Evolutionary conservation across 2,888 invertebrate genomes (phyloP).

Genomic region (Torymus auratus): DNA sequence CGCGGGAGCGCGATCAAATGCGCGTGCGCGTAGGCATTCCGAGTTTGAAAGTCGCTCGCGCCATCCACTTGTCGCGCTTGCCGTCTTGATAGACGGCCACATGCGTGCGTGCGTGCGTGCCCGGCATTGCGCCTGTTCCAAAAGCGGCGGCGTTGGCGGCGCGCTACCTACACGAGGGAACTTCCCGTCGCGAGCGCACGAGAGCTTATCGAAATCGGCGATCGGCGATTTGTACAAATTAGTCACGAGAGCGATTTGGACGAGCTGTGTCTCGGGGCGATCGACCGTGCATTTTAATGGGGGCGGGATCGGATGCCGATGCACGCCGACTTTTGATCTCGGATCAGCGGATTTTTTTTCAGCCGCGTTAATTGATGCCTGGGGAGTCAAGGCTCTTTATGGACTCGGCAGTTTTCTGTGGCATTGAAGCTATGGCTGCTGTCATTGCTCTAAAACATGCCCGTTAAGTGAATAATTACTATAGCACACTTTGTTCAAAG

Average conservation of each 20-base stretch:
- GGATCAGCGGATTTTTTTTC: neutral
- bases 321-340: neutral
- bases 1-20: neutral
- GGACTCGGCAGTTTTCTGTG: neutral
- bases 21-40: conserved; percentile 3
- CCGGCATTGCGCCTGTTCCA: neutral
- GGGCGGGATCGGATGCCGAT: neutral
- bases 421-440: no score
- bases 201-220: conserved; percentile 42
- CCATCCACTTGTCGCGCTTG: conserved; percentile 1
- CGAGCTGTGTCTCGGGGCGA: conserved; percentile 3
- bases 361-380: no score
- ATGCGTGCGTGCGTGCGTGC: neutral
- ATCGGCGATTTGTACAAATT: conserved; percentile 52
- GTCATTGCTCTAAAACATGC: no score
- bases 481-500: no score
- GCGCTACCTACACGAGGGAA: conserved; percentile 35
- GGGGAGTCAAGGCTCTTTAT: no score
- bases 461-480: no score
- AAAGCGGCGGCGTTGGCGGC: conserved; percentile 1
- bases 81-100: conserved; percentile 54
- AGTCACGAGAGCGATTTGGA: conserved; percentile 30
- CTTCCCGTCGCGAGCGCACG: conserved; percentile 42
- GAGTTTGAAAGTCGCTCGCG: conserved; percentile 1
- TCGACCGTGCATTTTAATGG: conserved; percentile 33